Percentiles rank a stretch among this genome's conserved stretches.
Evolutionary conservation across 2,888 invertebrate species (phyloP).

Genomic region (Hesperia comma): DNA sequence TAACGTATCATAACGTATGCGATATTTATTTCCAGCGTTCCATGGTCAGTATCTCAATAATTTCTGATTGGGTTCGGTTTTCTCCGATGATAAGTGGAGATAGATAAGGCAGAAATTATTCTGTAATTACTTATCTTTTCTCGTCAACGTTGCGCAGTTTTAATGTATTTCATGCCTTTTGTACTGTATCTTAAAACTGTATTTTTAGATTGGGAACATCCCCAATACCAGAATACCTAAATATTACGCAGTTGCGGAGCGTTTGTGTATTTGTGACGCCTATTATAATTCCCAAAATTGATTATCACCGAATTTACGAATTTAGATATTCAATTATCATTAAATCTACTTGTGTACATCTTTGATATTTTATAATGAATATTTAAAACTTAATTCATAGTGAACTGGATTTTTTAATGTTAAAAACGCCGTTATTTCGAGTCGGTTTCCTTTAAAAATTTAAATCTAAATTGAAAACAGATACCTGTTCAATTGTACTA

Average conservation of each 20-base stretch:
- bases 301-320: background rate
- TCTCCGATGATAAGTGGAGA: background rate
- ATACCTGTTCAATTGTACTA: too few species aligned
- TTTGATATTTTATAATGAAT: too few species aligned
- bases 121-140: constrained; percentile 14
- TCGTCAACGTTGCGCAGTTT: constrained; percentile 13
- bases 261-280: background rate
- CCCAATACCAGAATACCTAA: background rate
- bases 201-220: constrained; percentile 23
- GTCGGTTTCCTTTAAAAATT: too few species aligned
- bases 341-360: too few species aligned
- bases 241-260: constrained; percentile 8
- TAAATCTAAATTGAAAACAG: too few species aligned
- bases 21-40: background rate
- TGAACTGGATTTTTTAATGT: too few species aligned
- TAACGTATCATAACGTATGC: too few species aligned
- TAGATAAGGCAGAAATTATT: constrained; percentile 25
- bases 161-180: background rate
- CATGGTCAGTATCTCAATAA: background rate
- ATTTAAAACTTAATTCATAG: too few species aligned
- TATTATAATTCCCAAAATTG: background rate
- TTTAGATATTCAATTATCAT: too few species aligned
- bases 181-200: constrained; percentile 8
- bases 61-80: background rate
- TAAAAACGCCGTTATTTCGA: too few species aligned